Evolutionary conservation across 2,888 invertebrate genomes (phyloP), one percentile per base, ranked within the genome.

Genomic region (Rotaria socialis): DNA sequence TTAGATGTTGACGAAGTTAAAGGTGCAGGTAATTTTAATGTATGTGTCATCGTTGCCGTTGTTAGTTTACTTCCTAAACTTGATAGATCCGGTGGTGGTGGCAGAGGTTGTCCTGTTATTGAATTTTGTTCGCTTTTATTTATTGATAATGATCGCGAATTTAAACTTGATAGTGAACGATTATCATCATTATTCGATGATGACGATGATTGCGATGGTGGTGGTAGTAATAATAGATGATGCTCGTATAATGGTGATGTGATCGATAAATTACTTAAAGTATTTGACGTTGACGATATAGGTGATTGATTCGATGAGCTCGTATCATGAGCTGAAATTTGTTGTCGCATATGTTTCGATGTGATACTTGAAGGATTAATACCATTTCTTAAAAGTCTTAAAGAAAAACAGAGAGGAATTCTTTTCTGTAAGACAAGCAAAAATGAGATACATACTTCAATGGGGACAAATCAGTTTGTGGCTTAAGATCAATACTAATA

Each of bases 41-140:
- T 80, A 4, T 80, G 80, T 11, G 47, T 47, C 10, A 47, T 43
- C 5, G 47, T 80, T 47, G 80, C 80, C 35, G 80, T 80, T 22
- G 80, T 80, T 80, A 80, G 14, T 80, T 80, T 80, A 80, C 80
- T 80, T 24, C 80, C 80, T 47, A 80, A n/a, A 80, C 47, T 47
- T 24, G 80, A 80, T 24, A 80, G 24, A 80, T 80, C 80, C 11
- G 80, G 80, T 47, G 80, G 80, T n/a, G 80, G 80, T 80, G 80
- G 80, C 47, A 80, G 47, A 24, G 43, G 80, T 47, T 80, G 80
- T 47, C 80, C 80, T n/a, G 67, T 67, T 19, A 67, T 19, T 6
- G 67, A 27, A 19, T 67, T 16, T 67, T 67, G 67, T 47, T 80
- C 43, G 11, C 19, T 80, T 80, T 47, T 80, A 47, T 43, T 80